These are phyloP conservation scores for Micromys minutus DNA, from an alignment of 2,113 vertebrate genomes.

Conservation along the genomic window DNA sequence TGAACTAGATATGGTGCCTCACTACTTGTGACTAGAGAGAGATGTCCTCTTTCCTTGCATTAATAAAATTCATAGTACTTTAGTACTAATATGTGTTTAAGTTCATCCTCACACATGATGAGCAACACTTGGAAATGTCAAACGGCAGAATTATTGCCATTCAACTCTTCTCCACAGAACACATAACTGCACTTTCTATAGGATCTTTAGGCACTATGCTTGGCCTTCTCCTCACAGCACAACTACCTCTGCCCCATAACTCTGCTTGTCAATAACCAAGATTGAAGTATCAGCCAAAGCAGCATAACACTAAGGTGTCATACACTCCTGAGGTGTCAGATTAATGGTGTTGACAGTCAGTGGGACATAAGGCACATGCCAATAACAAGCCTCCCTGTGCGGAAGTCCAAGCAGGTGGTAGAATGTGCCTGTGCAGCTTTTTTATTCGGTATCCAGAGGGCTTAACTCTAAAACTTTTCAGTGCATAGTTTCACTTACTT, in stretches of 20 bases:
- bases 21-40: neutral
- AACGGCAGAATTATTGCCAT: slow-evolving; percentile 64
- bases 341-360: slow-evolving; percentile 33
- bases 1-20: neutral
- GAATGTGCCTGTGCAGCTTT: neutral
- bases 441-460: neutral
- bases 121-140: slow-evolving; percentile 70
- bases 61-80: neutral
- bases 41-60: neutral
- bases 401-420: neutral
- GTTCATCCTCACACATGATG: slow-evolving; percentile 45
- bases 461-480: slow-evolving; percentile 10
- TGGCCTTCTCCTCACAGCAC: neutral
- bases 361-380: neutral
- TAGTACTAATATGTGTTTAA: slow-evolving; percentile 54
- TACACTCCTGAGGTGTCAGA: neutral
- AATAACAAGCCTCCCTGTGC: neutral
- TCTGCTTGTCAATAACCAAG: slow-evolving; percentile 45
- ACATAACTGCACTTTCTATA: slow-evolving; percentile 21
- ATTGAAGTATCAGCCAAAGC: slow-evolving; percentile 49
- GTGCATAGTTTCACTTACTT: slow-evolving; percentile 13
- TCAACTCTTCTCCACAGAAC: slow-evolving; percentile 77
- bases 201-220: neutral
- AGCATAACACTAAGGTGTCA: slow-evolving; percentile 33
- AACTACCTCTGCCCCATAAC: neutral